A percentile compares a stretch with the other conserved stretches of the same genome.
Evolutionary conservation across 2,888 invertebrate genomes (phyloP).

Genomic region (Dolomedes plantarius): DNA sequence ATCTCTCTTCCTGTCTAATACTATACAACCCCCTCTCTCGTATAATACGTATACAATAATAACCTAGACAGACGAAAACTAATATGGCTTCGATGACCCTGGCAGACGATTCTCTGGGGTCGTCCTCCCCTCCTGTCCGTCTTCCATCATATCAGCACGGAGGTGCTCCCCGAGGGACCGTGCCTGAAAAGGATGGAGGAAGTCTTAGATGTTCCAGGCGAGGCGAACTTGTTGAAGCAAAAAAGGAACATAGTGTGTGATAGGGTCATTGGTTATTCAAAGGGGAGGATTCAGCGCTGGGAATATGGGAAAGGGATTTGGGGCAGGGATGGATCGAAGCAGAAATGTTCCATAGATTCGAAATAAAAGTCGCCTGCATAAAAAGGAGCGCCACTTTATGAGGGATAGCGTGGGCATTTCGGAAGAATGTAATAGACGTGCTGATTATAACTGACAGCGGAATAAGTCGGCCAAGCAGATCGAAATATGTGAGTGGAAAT

Average conservation of each 20-base stretch:
- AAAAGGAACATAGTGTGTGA: background rate
- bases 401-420: too few species aligned
- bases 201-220: background rate
- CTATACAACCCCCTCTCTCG: background rate
- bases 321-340: background rate
- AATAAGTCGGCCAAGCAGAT: too few species aligned
- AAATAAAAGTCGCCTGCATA: too few species aligned
- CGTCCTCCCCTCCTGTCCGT: background rate
- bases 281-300: background rate
- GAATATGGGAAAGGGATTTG: too few species aligned
- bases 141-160: slow-evolving; percentile 12
- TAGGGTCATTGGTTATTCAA: slow-evolving; percentile 38
- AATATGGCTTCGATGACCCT: slow-evolving; percentile 33
- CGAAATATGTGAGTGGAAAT: too few species aligned
- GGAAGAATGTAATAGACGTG: too few species aligned
- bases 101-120: slow-evolving; percentile 4
- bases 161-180: background rate
- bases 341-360: background rate
- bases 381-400: too few species aligned
- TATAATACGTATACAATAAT: slow-evolving; percentile 13
- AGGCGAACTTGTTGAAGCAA: background rate
- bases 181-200: background rate
- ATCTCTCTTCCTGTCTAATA: slow-evolving; percentile 1
- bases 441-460: too few species aligned
- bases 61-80: slow-evolving; percentile 28